Base-by-base conservation (phyloP, 2,113 vertebrate genomes). In the Excalfactoria chinensis region DNA sequence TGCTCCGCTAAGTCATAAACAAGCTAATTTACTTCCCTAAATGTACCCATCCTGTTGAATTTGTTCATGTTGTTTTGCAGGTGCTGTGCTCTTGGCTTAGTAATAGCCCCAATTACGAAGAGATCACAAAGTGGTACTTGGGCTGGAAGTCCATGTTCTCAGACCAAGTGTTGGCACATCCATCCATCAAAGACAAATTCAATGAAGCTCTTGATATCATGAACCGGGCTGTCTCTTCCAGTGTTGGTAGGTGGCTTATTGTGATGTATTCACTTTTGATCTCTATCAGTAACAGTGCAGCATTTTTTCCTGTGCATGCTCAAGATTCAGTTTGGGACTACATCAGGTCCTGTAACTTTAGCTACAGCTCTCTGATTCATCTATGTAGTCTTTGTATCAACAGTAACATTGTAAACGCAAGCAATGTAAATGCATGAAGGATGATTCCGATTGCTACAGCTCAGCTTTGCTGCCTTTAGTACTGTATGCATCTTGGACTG, bases 121-220 rank as follows among this genome's bases (percentile, higher is more conserved):
- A 99, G 97, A 99, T 99, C 85, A 99, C 99, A 0, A 99, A 99
- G 96, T 99, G 99, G 99, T 99, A 99, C 97, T 97, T 99, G 81
- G 99, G 99, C 17, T 99, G 99, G 99, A 99, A 99, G 94, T 98
- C 98, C 88, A 98, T 99, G 98, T 99, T 99, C 95, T 99, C 99
- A 15, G 99, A 99, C 79, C 97, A 98, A 51, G 97, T 99, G 88
- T 82, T 99, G 92, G 98, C 99, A 7, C 99, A 99, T 67, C 98
- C 98, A 0, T 98, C 99, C 1, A 97, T 99, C 96, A 99, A 99
- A 95, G 99, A 99, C 89, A 99, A 99, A 80, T 99, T 99, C 79
- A 99, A 99, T 0, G 99, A 99, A 86, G 99, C 99, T 5, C 98
- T 99, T 4, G 99, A 99, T 67, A 99, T 99, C 95, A 99, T 99